phyloP scores from a whole-genome alignment of 2,113 vertebrate species.

The Neoarius graeffei region DNA sequence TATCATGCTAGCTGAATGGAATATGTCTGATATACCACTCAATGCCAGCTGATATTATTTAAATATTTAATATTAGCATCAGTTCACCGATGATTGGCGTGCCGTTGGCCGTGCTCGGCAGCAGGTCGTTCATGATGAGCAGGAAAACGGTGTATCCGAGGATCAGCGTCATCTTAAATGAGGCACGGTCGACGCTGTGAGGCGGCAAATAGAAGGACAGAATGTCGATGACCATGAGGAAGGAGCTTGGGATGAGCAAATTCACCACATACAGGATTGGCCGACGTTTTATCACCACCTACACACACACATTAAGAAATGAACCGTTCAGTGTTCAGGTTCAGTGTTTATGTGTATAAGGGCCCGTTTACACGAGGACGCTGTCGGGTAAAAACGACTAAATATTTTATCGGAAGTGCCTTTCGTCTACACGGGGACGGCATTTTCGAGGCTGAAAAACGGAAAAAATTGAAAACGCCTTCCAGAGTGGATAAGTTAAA shows the following conservation, averaged over 20 bases:
- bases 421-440: no score
- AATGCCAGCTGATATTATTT: no score
- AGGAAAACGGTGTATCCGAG: slow-evolving; percentile 79
- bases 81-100: slow-evolving; percentile 77
- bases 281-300: slow-evolving; percentile 77
- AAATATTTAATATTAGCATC: neutral
- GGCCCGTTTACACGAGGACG: no score
- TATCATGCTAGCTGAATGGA: no score
- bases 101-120: slow-evolving; percentile 78
- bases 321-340: no score
- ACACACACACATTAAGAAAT: slow-evolving; percentile 8
- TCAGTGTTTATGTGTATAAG: neutral
- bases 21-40: no score
- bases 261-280: slow-evolving; percentile 78
- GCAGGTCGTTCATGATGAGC: slow-evolving; percentile 80
- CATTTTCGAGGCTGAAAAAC: no score
- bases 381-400: no score
- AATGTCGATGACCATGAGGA: slow-evolving; percentile 80
- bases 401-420: no score
- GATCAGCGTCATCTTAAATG: slow-evolving; percentile 81
- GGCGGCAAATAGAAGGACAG: slow-evolving; percentile 78
- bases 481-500: no score
- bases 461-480: no score
- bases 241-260: slow-evolving; percentile 77
- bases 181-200: slow-evolving; percentile 76